Evolutionary conservation across 2,888 invertebrate species (phyloP), one percentile per base, ranked within the genome.

Genomic region (Vandiemenella viatica): DNA sequence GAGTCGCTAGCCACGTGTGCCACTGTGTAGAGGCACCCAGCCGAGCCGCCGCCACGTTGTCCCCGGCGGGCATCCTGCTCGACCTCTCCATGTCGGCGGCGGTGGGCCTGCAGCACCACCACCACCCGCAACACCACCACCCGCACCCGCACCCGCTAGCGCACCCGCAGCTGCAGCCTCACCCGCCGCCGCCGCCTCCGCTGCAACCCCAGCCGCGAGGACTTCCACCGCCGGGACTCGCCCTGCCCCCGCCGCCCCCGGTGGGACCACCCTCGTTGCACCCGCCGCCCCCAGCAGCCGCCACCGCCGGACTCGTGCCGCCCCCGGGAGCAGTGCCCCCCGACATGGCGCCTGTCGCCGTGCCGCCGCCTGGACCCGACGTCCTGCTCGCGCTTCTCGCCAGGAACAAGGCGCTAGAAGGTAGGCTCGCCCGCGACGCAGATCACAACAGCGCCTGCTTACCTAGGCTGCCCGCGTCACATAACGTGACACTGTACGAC

Each of bases 351-450:
- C 50, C 50, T 20, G 46, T 16, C 5, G 52, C 49, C 19, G 49
- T 38, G 40, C 51, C 50, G 23, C 61, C 66, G 48, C 85, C 85
- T 52, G 85, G 83, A 64, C 85, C 88, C 18, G 89, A 90, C 63
- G 84, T 90, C 56, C 74, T 90, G 48, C 72, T 89, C 43, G 88
- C 89, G 10, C 72, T 90, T 49, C 73, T 90, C 53, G 84, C 88
- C 37, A 77, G 88, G 63, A 90, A 90, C 68, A 88, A 89, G 68
- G 81, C 84, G 52, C 74, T 90, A 43, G 89, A 89, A 86, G 89
- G 90, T 90, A 73, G 72, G 75, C 59, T n/a, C n/a, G n/a, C n/a
- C n/a, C n/a, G n/a, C n/a, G n/a, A n/a, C n/a, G n/a, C n/a, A n/a
- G n/a, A n/a, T n/a, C n/a, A n/a, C n/a, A n/a, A n/a, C n/a, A n/a